Conservation (phyloP, 2,797 vertebrate genomes). For the Brachymystax lenok region DNA sequence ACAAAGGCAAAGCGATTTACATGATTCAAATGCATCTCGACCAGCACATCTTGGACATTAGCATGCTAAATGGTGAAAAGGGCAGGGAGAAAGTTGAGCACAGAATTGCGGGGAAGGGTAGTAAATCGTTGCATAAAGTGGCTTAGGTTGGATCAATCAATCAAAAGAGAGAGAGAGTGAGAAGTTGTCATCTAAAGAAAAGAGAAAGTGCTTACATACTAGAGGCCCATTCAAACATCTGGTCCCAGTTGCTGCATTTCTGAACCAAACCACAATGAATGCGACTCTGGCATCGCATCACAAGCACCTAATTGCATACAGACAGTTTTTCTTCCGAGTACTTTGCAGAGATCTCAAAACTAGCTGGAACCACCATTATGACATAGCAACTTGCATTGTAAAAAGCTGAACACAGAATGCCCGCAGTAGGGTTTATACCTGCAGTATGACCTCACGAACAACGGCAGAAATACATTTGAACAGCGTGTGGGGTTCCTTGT, state of each 20-base stretch:
- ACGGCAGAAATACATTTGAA: background rate
- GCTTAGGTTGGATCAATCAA: conserved; percentile 36
- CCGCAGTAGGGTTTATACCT: background rate
- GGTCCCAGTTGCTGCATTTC: conserved; percentile 56
- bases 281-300: conserved; percentile 50
- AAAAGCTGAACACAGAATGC: background rate
- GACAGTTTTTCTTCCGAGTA: conserved; percentile 15
- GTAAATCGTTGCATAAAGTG: conserved; percentile 45
- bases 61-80: conserved; percentile 54
- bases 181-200: conserved; percentile 41
- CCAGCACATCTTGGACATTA: conserved; percentile 47
- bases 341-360: conserved; percentile 12
- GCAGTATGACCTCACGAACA: background rate
- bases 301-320: conserved; percentile 63
- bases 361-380: conserved; percentile 35
- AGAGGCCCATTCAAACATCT: conserved; percentile 63
- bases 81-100: conserved; percentile 41
- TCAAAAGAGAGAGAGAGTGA: conserved; percentile 57
- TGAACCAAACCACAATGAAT: conserved; percentile 60
- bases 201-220: conserved; percentile 68
- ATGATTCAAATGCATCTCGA: conserved; percentile 48
- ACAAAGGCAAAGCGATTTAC: conserved; percentile 48
- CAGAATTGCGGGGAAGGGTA: conserved; percentile 39
- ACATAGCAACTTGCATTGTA: conserved; percentile 38
- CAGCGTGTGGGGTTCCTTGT: background rate